phyloP scores from a whole-genome alignment of 2,888 invertebrate genomes.

The Drosophila anomalipes region DNA sequence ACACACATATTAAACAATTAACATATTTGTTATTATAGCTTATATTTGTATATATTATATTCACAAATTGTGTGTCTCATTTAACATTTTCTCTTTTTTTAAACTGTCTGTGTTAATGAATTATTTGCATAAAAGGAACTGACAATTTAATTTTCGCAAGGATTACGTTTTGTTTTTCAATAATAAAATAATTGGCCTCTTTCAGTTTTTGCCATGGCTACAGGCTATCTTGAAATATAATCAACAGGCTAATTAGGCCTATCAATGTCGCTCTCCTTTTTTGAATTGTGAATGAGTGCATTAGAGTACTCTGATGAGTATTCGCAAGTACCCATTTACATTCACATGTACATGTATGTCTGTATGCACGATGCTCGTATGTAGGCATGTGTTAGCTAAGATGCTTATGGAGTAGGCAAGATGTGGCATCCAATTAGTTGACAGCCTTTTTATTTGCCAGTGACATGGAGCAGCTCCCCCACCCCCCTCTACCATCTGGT shows the following conservation, averaged over 20 bases:
- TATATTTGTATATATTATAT: neutral
- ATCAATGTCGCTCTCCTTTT: neutral
- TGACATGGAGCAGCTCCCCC: neutral
- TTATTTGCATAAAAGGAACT: neutral
- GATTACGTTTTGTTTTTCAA: neutral
- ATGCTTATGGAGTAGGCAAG: slow-evolving; percentile 21
- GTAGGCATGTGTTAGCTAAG: slow-evolving; percentile 13
- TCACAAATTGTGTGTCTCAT: neutral
- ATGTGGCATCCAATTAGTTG: slow-evolving; percentile 25
- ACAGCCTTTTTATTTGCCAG: slow-evolving; percentile 8
- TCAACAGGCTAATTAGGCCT: slow-evolving; percentile 19
- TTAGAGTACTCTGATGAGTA: slow-evolving; percentile 2
- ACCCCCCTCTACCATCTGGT: neutral
- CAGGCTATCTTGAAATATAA: slow-evolving; percentile 1
- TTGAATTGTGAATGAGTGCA: slow-evolving; percentile 4
- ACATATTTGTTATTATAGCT: neutral
- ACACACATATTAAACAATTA: neutral
- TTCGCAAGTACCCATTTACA: neutral
- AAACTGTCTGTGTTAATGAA: neutral
- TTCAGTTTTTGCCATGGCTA: neutral
- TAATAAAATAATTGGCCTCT: neutral
- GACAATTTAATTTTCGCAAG: neutral
- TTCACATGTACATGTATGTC: neutral
- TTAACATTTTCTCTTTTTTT: neutral
- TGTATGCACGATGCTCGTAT: neutral